A percentile compares a stretch with the other conserved stretches of the same genome.
Evolutionary conservation across 2,888 invertebrate genomes (phyloP).

Genomic region (Andrena flavipes): DNA sequence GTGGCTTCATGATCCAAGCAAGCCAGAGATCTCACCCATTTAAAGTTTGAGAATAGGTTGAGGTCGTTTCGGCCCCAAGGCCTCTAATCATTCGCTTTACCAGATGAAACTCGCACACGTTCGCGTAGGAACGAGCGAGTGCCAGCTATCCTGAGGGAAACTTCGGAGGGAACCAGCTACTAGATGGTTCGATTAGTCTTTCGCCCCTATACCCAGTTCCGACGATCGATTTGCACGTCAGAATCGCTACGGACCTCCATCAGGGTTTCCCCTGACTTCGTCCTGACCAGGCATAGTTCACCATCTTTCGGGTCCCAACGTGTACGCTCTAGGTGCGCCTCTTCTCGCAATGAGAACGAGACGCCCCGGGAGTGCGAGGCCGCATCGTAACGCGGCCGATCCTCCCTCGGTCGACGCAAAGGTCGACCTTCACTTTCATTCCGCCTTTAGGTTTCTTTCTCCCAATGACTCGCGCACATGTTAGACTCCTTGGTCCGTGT

Average conservation of each 20-base stretch:
- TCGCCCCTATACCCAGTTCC: constrained; percentile 90
- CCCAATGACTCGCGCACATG: constrained; percentile 85
- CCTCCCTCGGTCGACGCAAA: constrained; percentile 85
- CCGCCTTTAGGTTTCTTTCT: constrained; percentile 87
- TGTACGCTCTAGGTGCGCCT: constrained; percentile 88
- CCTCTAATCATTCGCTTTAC: no score
- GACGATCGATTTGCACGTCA: constrained; percentile 92
- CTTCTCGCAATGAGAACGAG: constrained; percentile 84
- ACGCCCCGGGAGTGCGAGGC: constrained; percentile 80
- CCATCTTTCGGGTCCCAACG: constrained; percentile 86
- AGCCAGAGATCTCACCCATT: no score
- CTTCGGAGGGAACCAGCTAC: no score
- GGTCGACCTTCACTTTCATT: constrained; percentile 88
- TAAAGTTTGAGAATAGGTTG: no score
- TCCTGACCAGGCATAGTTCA: constrained; percentile 88
- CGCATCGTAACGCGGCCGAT: constrained; percentile 84
- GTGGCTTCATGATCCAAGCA: no score
- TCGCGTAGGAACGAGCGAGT: constrained; percentile 89
- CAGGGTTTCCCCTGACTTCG: constrained; percentile 86
- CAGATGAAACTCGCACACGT: constrained; percentile 4
- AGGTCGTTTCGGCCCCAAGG: no score
- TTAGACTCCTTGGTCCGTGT: constrained; percentile 91
- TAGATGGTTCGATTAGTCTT: no score
- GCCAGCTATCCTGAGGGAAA: constrained; percentile 80
- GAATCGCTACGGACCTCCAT: constrained; percentile 87